Base-by-base conservation (phyloP, 2,797 vertebrate genomes). In the Muscicapa striata region DNA sequence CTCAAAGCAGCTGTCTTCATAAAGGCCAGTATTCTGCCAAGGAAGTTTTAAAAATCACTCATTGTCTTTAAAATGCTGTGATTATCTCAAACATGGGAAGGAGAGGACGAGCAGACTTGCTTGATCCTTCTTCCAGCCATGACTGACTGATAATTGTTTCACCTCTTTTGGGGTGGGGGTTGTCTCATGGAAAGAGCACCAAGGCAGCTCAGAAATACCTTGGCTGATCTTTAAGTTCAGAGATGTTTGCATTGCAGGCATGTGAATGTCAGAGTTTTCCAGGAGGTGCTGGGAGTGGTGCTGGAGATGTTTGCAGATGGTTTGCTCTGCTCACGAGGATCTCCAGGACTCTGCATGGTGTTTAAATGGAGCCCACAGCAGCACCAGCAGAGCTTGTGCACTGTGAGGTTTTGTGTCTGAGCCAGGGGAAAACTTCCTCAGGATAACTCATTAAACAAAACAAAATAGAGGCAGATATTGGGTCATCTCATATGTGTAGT, bases 261-360 rank as follows among this genome's bases (percentile, higher is more conserved):
- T 12, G n/a, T 5, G 6, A 69, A 27, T 2, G 13, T 36, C 51
- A 29, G 46, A 11, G 45, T 24, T 67, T 36, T 61, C 34, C 64
- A 77, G 64, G 63, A 88, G 64, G 1, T 49, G 24, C 36, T 46
- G 17, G 52, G 26, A 69, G 48, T 3, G 2, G 23, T 64, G 52
- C 49, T 57, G 81, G 75, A 63, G 87, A 13, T 36, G 68, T 66
- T 85, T 62, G 64, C 46, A 77, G 84, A 38, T 30, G 87, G 4
- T 46, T 46, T 43, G 34, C 27, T 72, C 5, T 2, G 3, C 0
- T 4, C 32, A 24, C 1, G 3, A 6, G 14, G 10, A 32, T 43
- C 76, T 68, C 70, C 66, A 66, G 36, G 9, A 1, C 26, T 54
- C 52, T 36, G 55, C 15, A 1, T 19, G 54, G 62, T 58, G 32